Base-by-base conservation (phyloP, 2,797 vertebrate genomes). In the Danio kyathit region DNA sequence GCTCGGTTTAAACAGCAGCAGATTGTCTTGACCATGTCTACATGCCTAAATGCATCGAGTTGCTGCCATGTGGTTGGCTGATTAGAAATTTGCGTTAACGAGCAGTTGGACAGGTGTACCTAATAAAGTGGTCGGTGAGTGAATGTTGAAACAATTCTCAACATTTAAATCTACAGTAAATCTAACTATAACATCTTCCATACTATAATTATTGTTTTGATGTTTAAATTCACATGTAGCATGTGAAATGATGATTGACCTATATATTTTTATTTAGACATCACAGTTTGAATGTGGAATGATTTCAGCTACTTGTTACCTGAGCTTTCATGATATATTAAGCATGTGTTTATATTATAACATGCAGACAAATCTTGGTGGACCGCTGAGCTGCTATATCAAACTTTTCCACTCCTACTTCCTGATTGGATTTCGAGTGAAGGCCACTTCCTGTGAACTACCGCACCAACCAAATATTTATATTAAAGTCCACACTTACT, bases 381-480 rank as follows among this genome's bases (percentile, higher is more conserved):
- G 64, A 40, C 43, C 43, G 3, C 54, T 78, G 64, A 59, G 12
- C 21, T 78, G 64, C 21, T 78, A 40, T 14, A 17, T 67, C 54
- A 14, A 1, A 4, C 17, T 48, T 12, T 7, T 40, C 6, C 14
- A 57, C 0, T 10, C 0, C 11, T 67, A 77, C 63, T 48, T 38
- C 48, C 48, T 69, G 41, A 77, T 49, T 77, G 75, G 64, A 40
- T 48, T 78, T 59, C 14, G 21, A 5, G 52, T 78, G 49, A 65
- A 54, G 52, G 64, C 64, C 7, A 46, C 21, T 60, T 17, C 64
- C 29, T 78, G 64, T 49, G 64, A 21, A 59, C 0, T 40, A 14
- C 14, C 16, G 7, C 14, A 59, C 11, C 10, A 43, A 59, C 75
- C 75, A 46, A 66, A 69, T 49, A 2, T 77, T 57, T 69, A 69